Base-by-base conservation (phyloP, 1,140 invertebrate species). In the Papilio machaon region DNA sequence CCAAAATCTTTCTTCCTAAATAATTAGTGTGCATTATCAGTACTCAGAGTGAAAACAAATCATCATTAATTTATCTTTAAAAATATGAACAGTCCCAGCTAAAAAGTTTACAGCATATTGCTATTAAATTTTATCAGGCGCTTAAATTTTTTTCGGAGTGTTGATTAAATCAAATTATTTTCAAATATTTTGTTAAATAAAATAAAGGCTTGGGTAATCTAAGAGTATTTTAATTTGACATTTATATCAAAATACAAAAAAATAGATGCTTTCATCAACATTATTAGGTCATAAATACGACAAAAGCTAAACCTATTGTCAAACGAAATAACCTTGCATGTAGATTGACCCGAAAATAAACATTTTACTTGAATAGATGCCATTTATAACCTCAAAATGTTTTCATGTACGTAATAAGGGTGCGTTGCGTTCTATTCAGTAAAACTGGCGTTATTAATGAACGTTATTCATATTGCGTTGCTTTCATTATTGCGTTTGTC, bases 381-480 rank as follows among this genome's bases (percentile, higher is more conserved):
- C 23, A 64, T 79, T 79, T 79, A 79, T 67, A 79, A 46, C 54
- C 77, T 79, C 77, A 79, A 60, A 64, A 79, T 79, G 58, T 60
- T 79, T 78, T 46, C 54, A 43, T 23, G 60, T 64, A 64, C 58
- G 7, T 11, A 67, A 67, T 38, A 79, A 64, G 77, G 77, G 38
- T 64, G 77, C 77, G n/a, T 60, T 19, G 52, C 15, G 52, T 60
- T 78, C 76, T 67, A 64, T 79, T 79, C 77, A 79, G 19, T 43
- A n/a, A 30, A 75, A 75, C 77, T 75, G 78, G 81, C 80, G 74
- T 82, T 88, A 87, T 84, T 82, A 87, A 88, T 88, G 84, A 80
- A 67, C 4, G 46, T 80, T 79, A 88, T 88, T 88, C 83, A 88
- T 88, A 86, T 82, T 73, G 52, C 83, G 86, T 88, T 88, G 86